Conservation (phyloP, 1,140 invertebrate species). For the Homarus americanus region DNA sequence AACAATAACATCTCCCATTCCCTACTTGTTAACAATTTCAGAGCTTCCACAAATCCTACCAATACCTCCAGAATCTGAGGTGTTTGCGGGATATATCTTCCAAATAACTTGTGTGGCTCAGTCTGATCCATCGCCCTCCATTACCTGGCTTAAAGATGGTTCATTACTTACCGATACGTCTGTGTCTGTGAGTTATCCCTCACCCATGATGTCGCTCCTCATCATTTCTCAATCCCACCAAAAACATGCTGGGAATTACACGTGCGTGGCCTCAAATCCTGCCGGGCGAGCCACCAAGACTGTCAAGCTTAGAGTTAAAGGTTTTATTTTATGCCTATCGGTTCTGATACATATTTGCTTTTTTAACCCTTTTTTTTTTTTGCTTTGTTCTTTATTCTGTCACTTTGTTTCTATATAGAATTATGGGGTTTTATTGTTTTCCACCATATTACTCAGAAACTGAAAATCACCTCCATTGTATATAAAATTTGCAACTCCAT, state of each 20-base stretch:
- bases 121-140: constrained; percentile 62
- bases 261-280: constrained; percentile 78
- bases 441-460: too few species aligned
- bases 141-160: constrained; percentile 66
- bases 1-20: background rate
- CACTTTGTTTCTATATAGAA: too few species aligned
- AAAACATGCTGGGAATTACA: constrained; percentile 78
- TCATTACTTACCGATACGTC: constrained; percentile 49
- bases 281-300: constrained; percentile 64
- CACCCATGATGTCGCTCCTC: constrained; percentile 68
- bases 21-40: constrained; percentile 47
- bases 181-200: constrained; percentile 60
- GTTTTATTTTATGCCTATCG: constrained; percentile 28
- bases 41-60: constrained; percentile 64
- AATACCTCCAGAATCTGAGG: constrained; percentile 49
- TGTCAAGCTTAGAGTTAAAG: constrained; percentile 59
- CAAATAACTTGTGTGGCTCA: constrained; percentile 66
- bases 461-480: too few species aligned
- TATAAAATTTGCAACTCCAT: too few species aligned
- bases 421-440: too few species aligned
- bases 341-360: background rate
- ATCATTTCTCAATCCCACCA: constrained; percentile 53
- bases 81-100: constrained; percentile 61
- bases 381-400: too few species aligned
- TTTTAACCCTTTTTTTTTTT: background rate